A percentile compares a stretch with the other conserved stretches of the same genome.
These are phyloP conservation scores for Lontra canadensis DNA, from an alignment of 2,113 vertebrate genomes.

Conservation along the genomic window DNA sequence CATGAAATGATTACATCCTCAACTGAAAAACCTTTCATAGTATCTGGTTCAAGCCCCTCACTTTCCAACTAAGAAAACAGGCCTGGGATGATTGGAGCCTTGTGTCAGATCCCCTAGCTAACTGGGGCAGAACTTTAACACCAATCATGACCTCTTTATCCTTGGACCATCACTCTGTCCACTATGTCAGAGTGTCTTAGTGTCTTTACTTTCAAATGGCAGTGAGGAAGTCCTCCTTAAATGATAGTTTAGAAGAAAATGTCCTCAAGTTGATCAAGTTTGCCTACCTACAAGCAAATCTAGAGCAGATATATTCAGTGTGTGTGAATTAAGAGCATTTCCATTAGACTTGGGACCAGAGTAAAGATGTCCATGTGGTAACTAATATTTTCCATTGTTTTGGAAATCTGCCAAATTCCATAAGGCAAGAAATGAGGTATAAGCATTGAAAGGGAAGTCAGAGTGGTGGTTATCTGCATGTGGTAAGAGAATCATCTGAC, in stretches of 20 bases:
- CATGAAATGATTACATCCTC: neutral
- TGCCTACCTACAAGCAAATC: neutral
- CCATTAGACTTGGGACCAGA: neutral
- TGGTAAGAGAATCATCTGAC: neutral
- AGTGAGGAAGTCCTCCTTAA: neutral
- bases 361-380: neutral
- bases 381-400: neutral
- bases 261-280: neutral
- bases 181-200: neutral
- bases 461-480: neutral
- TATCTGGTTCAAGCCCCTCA: neutral
- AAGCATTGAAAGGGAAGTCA: neutral
- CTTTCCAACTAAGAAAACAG: neutral
- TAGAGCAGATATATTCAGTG: neutral
- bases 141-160: neutral
- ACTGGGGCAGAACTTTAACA: neutral
- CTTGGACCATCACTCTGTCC: neutral
- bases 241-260: neutral
- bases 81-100: neutral
- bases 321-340: neutral
- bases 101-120: neutral
- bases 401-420: neutral
- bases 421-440: neutral
- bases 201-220: neutral
- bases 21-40: neutral